Base-by-base conservation (phyloP, 2,888 invertebrate species). In the Cistogaster globosa region DNA sequence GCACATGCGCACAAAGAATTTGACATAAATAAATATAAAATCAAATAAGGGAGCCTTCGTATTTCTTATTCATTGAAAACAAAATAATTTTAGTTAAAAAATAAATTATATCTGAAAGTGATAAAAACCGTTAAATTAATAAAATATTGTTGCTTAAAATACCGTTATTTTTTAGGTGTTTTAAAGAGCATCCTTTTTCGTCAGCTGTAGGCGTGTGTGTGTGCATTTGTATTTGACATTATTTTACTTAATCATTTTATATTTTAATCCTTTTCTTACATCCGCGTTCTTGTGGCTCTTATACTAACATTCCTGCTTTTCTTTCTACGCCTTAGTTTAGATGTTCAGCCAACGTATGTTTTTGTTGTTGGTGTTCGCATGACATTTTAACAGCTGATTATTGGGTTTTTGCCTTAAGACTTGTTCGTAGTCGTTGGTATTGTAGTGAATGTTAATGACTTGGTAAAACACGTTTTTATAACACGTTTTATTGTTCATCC, bases 361-460 rank as follows among this genome's bases (percentile, higher is more conserved):
- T 60, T 48, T 60, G 8, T 18, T 48, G 42, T 3, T 18, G n/a
- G n/a, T n/a, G 53, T 63, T 18, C 20, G 62, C 53, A 48, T 12
- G 63, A 45, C 36, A 36, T 53, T 53, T 58, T 57, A 82, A 85
- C 85, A 85, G 85, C 85, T 85, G 85, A 82, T 85, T 75, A 79
- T 78, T 58, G 14, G 71, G 78, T 78, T 53, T n/a, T 71, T 80
- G 71, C 60, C 20, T 48, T 53, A 45, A 36, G 53, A 65, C n/a
- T 57, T 62, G 18, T n/a, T n/a, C n/a, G n/a, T 58, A 75, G 45
- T 69, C 16, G 45, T 48, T 22, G 42, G 51, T 12, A 67, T 68
- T 74, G 26, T 78, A 60, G 78, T 71, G 55, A 76, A 79, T 85
- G 82, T 85, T 85, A 85, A 82, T 85, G 85, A 85, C 85, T 85